A percentile compares a stretch with the other conserved stretches of the same genome.
Conservation (phyloP, 2,888 invertebrate species). For the Sminthurinus aureus region DNA sequence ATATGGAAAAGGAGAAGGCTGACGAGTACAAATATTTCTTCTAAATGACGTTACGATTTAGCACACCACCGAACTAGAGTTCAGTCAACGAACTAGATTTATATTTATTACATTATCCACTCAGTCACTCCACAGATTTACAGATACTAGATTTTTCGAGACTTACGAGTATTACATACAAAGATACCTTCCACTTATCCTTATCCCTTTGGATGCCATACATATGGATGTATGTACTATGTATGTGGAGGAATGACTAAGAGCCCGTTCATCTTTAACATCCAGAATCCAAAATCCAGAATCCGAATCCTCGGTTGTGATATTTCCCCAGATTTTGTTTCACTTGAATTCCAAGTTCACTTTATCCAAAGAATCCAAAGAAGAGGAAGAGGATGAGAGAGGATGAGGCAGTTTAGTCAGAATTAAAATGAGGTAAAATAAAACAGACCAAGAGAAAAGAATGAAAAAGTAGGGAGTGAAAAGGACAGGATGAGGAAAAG, state of each 20-base stretch:
- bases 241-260: background rate
- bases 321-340: background rate
- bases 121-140: background rate
- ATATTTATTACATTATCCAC: no score
- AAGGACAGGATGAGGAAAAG: no score
- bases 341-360: background rate
- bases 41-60: no score
- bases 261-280: background rate
- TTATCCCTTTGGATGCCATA: background rate
- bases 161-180: no score
- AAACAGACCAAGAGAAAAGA: background rate
- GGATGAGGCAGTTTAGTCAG: background rate
- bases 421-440: conserved; percentile 1
- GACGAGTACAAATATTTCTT: no score
- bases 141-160: background rate
- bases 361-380: no score
- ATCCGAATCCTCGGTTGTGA: background rate
- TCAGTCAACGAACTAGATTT: no score
- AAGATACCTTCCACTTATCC: no score
- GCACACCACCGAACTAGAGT: no score
- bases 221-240: background rate
- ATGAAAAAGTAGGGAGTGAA: background rate
- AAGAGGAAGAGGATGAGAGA: no score
- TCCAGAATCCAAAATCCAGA: no score
- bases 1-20: no score